Evolutionary conservation across 2,797 vertebrate species (phyloP).

Genomic region (Halcyon leucocephala): DNA sequence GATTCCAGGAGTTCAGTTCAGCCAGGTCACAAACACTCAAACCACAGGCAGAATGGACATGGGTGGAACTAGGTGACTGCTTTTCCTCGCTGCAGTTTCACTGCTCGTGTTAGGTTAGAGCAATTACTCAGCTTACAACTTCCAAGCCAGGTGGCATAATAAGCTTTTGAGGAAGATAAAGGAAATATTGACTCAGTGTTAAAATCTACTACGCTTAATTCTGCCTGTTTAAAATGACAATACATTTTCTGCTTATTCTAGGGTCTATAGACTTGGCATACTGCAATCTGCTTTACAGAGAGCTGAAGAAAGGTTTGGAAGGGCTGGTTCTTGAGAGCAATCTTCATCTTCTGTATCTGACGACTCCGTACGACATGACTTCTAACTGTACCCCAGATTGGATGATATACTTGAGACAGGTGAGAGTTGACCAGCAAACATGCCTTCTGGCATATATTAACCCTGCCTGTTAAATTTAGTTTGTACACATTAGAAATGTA

Average conservation of each 20-base stretch:
- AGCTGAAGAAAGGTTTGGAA: conserved; percentile 90
- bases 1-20: background rate
- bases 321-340: conserved; percentile 89
- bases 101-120: background rate
- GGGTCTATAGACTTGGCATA: conserved; percentile 90
- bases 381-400: conserved; percentile 89
- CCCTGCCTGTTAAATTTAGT: background rate
- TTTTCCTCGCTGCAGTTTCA: background rate
- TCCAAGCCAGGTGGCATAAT: background rate
- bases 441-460: background rate
- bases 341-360: conserved; percentile 92
- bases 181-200: background rate
- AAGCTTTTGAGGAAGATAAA: background rate
- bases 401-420: conserved; percentile 93
- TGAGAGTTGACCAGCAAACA: conserved; percentile 48
- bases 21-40: background rate
- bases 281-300: conserved; percentile 86
- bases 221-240: background rate
- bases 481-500: background rate
- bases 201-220: background rate
- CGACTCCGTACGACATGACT: conserved; percentile 90
- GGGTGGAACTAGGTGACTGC: background rate
- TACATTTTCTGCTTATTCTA: conserved; percentile 55
- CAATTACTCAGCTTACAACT: background rate
- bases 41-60: background rate